These are phyloP conservation scores for Anoura caudifer DNA, from an alignment of 2,113 vertebrate genomes.

Conservation along the genomic window DNA sequence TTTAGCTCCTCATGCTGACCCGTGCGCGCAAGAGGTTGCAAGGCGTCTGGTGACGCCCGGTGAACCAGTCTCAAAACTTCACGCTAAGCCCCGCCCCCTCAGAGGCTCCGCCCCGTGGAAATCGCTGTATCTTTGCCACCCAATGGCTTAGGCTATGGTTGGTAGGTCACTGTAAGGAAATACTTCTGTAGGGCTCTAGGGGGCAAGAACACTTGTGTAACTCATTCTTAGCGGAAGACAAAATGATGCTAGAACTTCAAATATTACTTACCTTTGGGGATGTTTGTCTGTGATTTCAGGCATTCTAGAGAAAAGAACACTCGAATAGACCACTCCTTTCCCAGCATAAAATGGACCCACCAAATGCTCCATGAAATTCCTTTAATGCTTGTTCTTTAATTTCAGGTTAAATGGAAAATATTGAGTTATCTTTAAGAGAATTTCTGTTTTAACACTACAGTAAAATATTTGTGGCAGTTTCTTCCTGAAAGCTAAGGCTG, in stretches of 20 bases:
- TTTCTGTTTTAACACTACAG: neutral
- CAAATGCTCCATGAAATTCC: neutral
- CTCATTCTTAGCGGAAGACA: neutral
- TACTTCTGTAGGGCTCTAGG: neutral
- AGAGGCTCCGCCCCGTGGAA: neutral
- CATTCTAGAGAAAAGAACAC: neutral
- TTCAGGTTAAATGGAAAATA: neutral
- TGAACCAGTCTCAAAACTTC: neutral
- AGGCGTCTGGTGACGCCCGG: neutral
- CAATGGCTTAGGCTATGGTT: fast-evolving
- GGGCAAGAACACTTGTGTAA: neutral
- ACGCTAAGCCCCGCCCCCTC: neutral
- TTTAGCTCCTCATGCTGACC: fast-evolving
- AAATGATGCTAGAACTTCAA: neutral
- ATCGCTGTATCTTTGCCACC: neutral
- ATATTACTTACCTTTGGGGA: neutral
- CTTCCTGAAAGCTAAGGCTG: neutral
- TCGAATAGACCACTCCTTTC: neutral
- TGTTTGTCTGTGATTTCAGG: neutral
- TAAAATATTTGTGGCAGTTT: neutral
- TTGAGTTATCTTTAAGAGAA: neutral
- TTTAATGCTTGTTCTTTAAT: neutral
- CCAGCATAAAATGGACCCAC: neutral
- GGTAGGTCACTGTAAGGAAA: neutral
- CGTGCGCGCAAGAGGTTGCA: neutral